phyloP scores from a whole-genome alignment of 1,140 invertebrate genomes.

The Pseudomyrmex dendroicus region DNA sequence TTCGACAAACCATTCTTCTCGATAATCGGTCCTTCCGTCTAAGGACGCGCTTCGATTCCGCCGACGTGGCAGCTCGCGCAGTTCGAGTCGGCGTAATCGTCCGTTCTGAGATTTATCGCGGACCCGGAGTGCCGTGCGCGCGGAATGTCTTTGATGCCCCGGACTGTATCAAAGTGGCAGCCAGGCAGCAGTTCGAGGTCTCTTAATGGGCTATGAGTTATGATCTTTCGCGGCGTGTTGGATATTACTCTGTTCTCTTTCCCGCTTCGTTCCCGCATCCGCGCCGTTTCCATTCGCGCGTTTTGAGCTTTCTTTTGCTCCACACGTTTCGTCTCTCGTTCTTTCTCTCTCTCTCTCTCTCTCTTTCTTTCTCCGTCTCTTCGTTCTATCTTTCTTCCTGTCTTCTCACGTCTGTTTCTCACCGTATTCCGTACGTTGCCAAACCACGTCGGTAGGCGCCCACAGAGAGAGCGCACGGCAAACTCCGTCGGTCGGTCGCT shows the following conservation, averaged over 20 bases:
- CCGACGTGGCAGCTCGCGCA: constrained; percentile 65
- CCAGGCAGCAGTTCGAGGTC: constrained; percentile 77
- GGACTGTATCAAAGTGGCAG: constrained; percentile 82
- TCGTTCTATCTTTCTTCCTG: not conserved
- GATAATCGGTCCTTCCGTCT: constrained; percentile 66
- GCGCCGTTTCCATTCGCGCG: constrained; percentile 11
- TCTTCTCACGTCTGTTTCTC: not conserved
- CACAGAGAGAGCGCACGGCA: constrained; percentile 16
- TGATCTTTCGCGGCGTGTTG: constrained; percentile 65
- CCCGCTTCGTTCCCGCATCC: constrained; percentile 33
- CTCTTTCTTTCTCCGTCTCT: not conserved
- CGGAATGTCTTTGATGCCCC: constrained; percentile 82
- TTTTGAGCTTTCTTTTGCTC: constrained; percentile 29
- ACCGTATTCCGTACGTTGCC: constrained; percentile 1
- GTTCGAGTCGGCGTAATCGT: constrained; percentile 67
- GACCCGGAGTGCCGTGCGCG: constrained; percentile 62
- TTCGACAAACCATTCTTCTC: constrained; percentile 69
- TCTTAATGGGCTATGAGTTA: constrained; percentile 84
- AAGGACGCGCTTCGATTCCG: constrained; percentile 63
- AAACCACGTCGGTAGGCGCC: constrained; percentile 13
- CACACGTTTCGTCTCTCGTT: not conserved
- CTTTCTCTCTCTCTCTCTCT: constrained; percentile 27
- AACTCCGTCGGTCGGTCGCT: constrained; percentile 34
- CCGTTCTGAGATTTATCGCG: constrained; percentile 75
- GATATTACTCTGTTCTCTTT: constrained; percentile 61